These are phyloP conservation scores for Acheta domesticus DNA, from an alignment of 2,888 invertebrate genomes.

Conservation along the genomic window DNA sequence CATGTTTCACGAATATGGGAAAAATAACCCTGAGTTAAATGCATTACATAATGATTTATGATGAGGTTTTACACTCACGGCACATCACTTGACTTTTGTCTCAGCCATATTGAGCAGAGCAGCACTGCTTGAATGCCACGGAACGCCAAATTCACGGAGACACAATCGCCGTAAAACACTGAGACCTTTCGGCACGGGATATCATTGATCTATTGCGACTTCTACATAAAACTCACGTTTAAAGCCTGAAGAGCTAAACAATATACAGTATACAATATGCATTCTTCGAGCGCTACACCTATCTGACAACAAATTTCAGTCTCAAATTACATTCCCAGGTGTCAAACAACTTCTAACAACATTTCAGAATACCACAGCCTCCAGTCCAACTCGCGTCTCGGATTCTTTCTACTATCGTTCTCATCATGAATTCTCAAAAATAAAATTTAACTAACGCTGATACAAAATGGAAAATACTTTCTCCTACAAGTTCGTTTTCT, in stretches of 20 bases:
- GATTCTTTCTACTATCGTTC: background rate
- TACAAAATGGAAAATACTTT: too few relatives aligned
- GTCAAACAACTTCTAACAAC: too few relatives aligned
- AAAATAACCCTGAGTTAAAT: background rate
- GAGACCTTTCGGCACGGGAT: background rate
- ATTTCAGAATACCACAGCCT: too few relatives aligned
- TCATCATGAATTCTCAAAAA: background rate
- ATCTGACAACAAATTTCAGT: too few relatives aligned
- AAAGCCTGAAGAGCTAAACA: background rate
- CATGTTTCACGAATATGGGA: background rate
- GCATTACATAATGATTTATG: background rate
- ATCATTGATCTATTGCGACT: background rate
- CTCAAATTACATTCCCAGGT: too few relatives aligned
- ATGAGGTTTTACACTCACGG: background rate
- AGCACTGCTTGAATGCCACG: constrained; percentile 4
- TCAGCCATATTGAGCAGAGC: background rate
- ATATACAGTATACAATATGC: background rate
- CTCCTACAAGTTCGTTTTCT: too few relatives aligned
- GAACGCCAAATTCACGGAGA: background rate
- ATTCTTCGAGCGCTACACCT: too few relatives aligned
- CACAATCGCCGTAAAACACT: background rate
- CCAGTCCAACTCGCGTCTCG: too few relatives aligned
- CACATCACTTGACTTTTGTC: background rate
- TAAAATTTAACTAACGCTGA: too few relatives aligned
- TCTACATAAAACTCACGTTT: background rate